A percentile compares a stretch with the other conserved stretches of the same genome.
Evolutionary conservation across 2,888 invertebrate species (phyloP).

Genomic region (Lasioglossum leucozonium): DNA sequence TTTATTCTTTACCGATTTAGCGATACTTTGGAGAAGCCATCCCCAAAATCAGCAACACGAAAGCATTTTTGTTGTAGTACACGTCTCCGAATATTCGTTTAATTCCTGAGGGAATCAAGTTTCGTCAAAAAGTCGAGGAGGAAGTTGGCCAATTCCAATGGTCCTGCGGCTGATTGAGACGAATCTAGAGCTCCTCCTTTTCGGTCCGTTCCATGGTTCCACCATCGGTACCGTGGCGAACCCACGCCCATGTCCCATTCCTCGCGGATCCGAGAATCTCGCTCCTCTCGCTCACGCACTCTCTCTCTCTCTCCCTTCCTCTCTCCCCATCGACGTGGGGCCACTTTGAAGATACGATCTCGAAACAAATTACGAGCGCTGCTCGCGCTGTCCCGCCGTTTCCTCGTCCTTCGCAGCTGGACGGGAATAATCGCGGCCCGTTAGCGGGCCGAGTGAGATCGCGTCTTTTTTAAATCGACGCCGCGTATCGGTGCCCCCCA

Average conservation of each 20-base stretch:
- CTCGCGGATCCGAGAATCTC: constrained; percentile 59
- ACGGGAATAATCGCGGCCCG: constrained; percentile 79
- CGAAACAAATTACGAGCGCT: constrained; percentile 82
- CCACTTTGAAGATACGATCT: constrained; percentile 83
- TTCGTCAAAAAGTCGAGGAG: constrained; percentile 37
- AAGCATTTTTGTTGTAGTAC: background rate
- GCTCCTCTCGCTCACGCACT: constrained; percentile 64
- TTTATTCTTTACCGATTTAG: no score
- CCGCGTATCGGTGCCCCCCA: constrained; percentile 39
- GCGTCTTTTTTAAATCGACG: constrained; percentile 64
- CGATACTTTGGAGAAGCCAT: no score
- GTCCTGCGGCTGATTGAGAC: constrained; percentile 66
- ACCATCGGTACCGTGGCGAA: constrained; percentile 18
- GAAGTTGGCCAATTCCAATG: constrained; percentile 44
- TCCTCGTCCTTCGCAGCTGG: constrained; percentile 73
- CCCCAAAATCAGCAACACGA: no score
- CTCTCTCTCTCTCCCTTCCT: constrained; percentile 40
- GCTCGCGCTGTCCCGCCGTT: constrained; percentile 56
- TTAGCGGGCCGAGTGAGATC: constrained; percentile 67
- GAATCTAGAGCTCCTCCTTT: constrained; percentile 66
- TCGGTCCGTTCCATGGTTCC: constrained; percentile 37
- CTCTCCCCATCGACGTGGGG: constrained; percentile 73
- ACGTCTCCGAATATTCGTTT: background rate
- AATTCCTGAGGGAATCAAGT: background rate
- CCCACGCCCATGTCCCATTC: constrained; percentile 57